Evolutionary conservation across 1,140 invertebrate species (phyloP).

Genomic region (Cyrtorhinus lividipennis): DNA sequence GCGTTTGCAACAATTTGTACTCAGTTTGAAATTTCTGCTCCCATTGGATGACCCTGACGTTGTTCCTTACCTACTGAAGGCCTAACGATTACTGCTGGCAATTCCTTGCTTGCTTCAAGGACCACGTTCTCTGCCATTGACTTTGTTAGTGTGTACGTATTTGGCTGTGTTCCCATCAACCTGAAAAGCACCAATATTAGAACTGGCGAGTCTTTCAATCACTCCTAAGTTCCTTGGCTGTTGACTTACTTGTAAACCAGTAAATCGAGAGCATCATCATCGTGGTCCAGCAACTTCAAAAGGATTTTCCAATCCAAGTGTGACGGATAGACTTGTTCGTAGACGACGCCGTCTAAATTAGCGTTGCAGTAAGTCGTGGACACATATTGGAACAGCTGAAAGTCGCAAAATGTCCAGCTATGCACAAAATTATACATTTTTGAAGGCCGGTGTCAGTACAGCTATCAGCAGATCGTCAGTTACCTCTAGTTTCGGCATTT

Average conservation of each 20-base stretch:
- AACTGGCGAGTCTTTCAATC: too few relatives aligned
- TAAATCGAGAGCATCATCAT: conserved; percentile 39
- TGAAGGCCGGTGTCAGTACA: too few relatives aligned
- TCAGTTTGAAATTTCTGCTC: too few relatives aligned
- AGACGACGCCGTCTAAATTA: conserved; percentile 43
- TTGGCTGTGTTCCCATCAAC: conserved; percentile 17
- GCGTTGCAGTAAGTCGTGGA: conserved; percentile 80
- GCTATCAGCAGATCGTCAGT: too few relatives aligned
- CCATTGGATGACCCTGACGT: too few relatives aligned
- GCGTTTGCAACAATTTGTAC: too few relatives aligned
- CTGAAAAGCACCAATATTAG: too few relatives aligned
- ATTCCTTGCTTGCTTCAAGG: neutral
- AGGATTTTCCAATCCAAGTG: conserved; percentile 44
- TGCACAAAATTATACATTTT: too few relatives aligned
- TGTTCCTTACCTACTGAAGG: conserved; percentile 18
- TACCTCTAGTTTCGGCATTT: neutral
- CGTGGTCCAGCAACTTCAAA: conserved; percentile 41
- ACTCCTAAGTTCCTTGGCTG: too few relatives aligned
- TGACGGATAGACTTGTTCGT: conserved; percentile 55
- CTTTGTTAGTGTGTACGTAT: conserved; percentile 24
- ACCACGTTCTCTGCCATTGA: conserved; percentile 22
- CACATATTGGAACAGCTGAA: conserved; percentile 61
- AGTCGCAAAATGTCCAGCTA: conserved; percentile 14
- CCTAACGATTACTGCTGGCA: conserved; percentile 15
- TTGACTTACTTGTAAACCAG: conserved; percentile 38